These are phyloP conservation scores for Peromyscus eremicus DNA, from an alignment of 2,797 vertebrate genomes.

Conservation along the genomic window DNA sequence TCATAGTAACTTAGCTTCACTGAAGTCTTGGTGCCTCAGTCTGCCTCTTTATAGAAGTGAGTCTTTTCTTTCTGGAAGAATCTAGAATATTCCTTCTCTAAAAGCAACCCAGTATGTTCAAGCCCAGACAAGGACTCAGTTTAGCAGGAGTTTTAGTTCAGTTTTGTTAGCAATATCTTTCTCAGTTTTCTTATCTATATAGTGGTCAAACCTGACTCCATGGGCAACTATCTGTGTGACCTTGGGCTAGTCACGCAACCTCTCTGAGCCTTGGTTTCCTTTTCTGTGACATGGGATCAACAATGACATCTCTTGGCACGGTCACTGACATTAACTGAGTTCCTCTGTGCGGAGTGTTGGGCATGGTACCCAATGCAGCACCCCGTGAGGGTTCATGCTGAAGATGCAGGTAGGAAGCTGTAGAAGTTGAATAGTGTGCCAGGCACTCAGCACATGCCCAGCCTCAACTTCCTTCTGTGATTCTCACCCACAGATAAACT, in stretches of 20 bases:
- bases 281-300: not conserved
- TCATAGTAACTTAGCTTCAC: not conserved
- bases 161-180: not conserved
- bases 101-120: not conserved
- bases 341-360: not conserved
- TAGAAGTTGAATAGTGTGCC: too few species aligned
- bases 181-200: not conserved
- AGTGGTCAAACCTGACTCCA: not conserved
- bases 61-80: constrained; percentile 20
- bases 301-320: accelerated
- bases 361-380: not conserved
- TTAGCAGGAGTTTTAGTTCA: not conserved
- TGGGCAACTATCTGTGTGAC: not conserved
- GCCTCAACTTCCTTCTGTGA: not conserved
- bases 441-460: not conserved
- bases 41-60: not conserved
- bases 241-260: not conserved
- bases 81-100: constrained; percentile 19
- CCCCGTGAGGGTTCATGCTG: not conserved
- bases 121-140: not conserved
- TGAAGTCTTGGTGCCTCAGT: not conserved
- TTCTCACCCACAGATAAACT: not conserved
- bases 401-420: not conserved
- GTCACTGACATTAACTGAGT: not conserved
- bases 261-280: not conserved